These are phyloP conservation scores for Ephestia elutella DNA, from an alignment of 1,140 invertebrate genomes.

Conservation along the genomic window DNA sequence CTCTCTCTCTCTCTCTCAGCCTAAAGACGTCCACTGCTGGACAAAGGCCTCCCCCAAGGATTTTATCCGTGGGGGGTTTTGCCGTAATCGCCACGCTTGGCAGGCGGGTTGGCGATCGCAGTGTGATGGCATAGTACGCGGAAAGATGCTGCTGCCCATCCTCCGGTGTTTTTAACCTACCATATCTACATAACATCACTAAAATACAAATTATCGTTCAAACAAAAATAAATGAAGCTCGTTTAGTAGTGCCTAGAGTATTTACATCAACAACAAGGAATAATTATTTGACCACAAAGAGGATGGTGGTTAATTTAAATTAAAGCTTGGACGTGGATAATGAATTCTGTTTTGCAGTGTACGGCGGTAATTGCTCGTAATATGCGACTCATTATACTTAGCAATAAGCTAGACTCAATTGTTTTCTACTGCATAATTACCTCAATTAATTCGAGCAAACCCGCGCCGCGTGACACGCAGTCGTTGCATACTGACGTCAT, in stretches of 20 bases:
- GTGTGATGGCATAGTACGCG: too few species aligned
- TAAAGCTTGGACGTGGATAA: constrained; percentile 25
- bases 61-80: too few species aligned
- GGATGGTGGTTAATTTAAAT: constrained; percentile 21
- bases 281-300: constrained; percentile 14
- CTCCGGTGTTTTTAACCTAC: too few species aligned
- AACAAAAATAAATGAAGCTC: background rate
- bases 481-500: constrained; percentile 45
- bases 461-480: constrained; percentile 46
- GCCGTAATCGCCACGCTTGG: too few species aligned
- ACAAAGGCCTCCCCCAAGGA: too few species aligned
- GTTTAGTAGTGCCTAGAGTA: background rate
- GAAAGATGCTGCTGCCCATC: too few species aligned
- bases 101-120: too few species aligned
- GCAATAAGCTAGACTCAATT: constrained; percentile 56
- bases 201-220: background rate
- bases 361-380: constrained; percentile 47
- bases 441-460: constrained; percentile 64
- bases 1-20: too few species aligned
- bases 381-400: constrained; percentile 49
- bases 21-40: too few species aligned
- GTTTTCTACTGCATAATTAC: constrained; percentile 64
- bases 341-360: constrained; percentile 43
- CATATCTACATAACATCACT: background rate
- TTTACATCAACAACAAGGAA: background rate